Conservation (phyloP, 2,888 invertebrate species). For the Tiphia femorata region DNA sequence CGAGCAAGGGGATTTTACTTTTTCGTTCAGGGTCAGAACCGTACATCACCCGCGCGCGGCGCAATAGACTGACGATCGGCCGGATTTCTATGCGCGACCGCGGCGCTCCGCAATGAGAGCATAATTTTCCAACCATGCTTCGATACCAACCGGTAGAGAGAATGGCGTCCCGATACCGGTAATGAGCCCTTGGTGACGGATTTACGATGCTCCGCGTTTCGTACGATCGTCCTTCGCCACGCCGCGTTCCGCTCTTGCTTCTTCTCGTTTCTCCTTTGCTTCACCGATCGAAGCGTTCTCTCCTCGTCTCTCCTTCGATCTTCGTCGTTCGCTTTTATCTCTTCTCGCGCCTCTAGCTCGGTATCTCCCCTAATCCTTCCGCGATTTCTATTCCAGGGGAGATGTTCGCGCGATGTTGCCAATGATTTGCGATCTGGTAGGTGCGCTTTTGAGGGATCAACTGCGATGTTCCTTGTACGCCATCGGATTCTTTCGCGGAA, state of each 20-base stretch:
- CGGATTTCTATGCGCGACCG: slow-evolving; percentile 46
- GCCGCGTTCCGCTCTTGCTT: slow-evolving; percentile 19
- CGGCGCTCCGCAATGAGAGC: slow-evolving; percentile 29
- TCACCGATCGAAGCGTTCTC: slow-evolving; percentile 10
- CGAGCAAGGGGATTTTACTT: slow-evolving; percentile 42
- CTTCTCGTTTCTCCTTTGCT: slow-evolving; percentile 16
- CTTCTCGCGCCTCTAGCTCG: too few species aligned
- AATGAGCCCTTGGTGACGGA: slow-evolving; percentile 59
- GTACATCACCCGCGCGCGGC: slow-evolving; percentile 59
- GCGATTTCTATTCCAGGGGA: too few species aligned
- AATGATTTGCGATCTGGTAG: too few species aligned
- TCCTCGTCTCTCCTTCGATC: neutral
- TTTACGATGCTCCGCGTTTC: slow-evolving; percentile 51
- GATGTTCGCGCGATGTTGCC: too few species aligned
- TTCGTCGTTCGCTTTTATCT: too few species aligned
- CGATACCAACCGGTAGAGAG: slow-evolving; percentile 13
- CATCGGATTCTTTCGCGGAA: too few species aligned
- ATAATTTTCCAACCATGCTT: slow-evolving; percentile 39
- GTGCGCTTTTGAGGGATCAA: too few species aligned
- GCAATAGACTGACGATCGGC: slow-evolving; percentile 58
- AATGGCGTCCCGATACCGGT: slow-evolving; percentile 31
- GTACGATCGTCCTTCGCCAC: slow-evolving; percentile 22
- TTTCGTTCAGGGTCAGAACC: slow-evolving; percentile 65
- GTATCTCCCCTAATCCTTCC: neutral
- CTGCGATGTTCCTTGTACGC: too few species aligned